Evolutionary conservation across 1,140 invertebrate species (phyloP).

Genomic region (Bombus haemorrhoidalis): DNA sequence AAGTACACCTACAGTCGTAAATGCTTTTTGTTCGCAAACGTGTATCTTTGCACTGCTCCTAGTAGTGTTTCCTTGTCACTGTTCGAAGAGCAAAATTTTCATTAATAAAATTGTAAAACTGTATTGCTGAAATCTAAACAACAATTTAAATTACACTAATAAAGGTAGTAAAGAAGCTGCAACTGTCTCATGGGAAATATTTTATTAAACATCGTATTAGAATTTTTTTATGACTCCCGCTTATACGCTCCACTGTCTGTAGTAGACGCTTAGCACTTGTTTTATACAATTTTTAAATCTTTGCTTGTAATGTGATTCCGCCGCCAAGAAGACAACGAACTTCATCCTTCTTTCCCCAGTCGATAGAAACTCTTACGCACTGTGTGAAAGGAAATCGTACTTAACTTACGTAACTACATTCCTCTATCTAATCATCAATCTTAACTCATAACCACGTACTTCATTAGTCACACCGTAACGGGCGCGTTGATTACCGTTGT

Average conservation of each 20-base stretch:
- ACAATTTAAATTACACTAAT: too few species aligned
- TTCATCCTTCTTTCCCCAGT: neutral
- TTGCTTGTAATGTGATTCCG: neutral
- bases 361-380: neutral
- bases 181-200: too few species aligned
- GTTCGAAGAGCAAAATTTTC: neutral
- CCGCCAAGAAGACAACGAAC: neutral
- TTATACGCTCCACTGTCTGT: too few species aligned
- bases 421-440: slow-evolving; percentile 9
- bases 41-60: neutral
- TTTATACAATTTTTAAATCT: too few species aligned
- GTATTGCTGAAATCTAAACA: neutral
- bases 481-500: slow-evolving; percentile 2
- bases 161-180: too few species aligned
- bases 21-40: neutral
- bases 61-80: neutral
- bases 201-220: too few species aligned
- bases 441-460: slow-evolving; percentile 7
- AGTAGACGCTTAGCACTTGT: too few species aligned
- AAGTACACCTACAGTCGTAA: neutral
- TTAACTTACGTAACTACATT: neutral
- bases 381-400: neutral
- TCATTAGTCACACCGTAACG: slow-evolving; percentile 17
- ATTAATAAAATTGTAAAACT: neutral
- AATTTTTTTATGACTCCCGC: too few species aligned